Base-by-base conservation (phyloP, 1,140 invertebrate genomes). In the Polyergus mexicanus region DNA sequence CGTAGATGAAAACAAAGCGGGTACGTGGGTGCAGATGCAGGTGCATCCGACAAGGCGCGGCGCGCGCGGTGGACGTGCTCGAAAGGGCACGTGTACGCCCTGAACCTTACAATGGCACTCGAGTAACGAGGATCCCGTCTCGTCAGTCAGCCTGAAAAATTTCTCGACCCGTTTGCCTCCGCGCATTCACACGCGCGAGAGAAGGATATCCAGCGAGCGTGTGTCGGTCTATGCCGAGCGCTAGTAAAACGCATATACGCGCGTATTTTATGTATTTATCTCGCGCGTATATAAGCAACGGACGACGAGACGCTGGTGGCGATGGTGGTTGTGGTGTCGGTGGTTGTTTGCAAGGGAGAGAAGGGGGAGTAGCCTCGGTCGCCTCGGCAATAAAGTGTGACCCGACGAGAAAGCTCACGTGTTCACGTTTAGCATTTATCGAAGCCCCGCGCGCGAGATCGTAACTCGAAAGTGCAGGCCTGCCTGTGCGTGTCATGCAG, bases 381-480 rank as follows among this genome's bases (percentile, higher is more conserved):
- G 65, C 77, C 41, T 44, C 83, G 75, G 25, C 92, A 93, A 94
- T 94, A 94, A 94, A 94, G 89, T 93, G 92, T 89, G 68, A 77
- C 88, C 62, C 91, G 90, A 94, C 94, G 92, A 94, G 94, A 93
- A 95, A 94, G 93, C 94, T 95, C 94, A 94, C 94, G 92, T 94
- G 94, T 95, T 95, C 89, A 81, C 93, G 93, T 94, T 95, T 94
- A 94, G 93, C 94, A 94, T 95, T 95, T 95, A 95, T 94, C 94
- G 94, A 94, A 95, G 94, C 87, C 91, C 89, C 89, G 87, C 81
- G 91, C 91, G 91, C 92, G 91, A 93, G 92, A 93, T 94, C 94
- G 94, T 95, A 95, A 94, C 93, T 94, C 90, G 91, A 92, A 94
- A 92, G 92, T 93, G 91, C 92, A 94, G 91, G 87, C 85, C 88